Percentiles rank a stretch among this genome's conserved stretches.
Evolutionary conservation across 2,113 vertebrate species (phyloP).

Genomic region (Pangasianodon gigas): DNA sequence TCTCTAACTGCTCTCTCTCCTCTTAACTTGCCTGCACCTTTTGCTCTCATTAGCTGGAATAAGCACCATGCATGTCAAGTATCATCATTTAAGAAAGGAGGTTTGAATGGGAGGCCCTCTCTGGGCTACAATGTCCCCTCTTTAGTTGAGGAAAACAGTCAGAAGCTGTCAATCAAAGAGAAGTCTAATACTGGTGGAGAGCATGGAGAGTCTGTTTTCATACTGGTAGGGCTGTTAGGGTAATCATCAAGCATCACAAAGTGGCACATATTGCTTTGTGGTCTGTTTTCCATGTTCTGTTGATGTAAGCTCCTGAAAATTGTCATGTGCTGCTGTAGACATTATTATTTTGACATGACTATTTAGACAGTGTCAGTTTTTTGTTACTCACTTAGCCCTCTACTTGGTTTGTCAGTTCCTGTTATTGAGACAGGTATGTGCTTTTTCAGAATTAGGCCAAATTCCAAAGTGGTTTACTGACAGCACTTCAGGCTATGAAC

Average conservation of each 20-base stretch:
- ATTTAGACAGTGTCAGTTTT: not conserved
- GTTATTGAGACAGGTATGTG: not conserved
- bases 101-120: constrained; percentile 21
- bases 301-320: not conserved
- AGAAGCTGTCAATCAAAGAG: constrained; percentile 41
- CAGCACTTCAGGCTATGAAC: constrained; percentile 8
- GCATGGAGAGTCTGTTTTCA: constrained; percentile 12
- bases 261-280: not conserved
- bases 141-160: constrained; percentile 36
- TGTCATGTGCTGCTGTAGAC: not conserved
- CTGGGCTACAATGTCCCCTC: constrained; percentile 22
- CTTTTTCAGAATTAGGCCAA: not conserved
- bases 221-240: not conserved
- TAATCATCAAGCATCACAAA: constrained; percentile 1
- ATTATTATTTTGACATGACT: not conserved
- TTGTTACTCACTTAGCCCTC: not conserved
- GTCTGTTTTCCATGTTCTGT: not conserved
- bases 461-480: not conserved
- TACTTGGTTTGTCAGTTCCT: constrained; percentile 9
- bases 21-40: constrained; percentile 36
- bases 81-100: constrained; percentile 33
- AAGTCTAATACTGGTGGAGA: constrained; percentile 25
- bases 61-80: constrained; percentile 45
- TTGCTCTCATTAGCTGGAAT: constrained; percentile 33
- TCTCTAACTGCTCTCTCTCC: constrained; percentile 19